A percentile compares a stretch with the other conserved stretches of the same genome.
These are phyloP conservation scores for Rynchops niger DNA, from an alignment of 2,113 vertebrate genomes.

Conservation along the genomic window DNA sequence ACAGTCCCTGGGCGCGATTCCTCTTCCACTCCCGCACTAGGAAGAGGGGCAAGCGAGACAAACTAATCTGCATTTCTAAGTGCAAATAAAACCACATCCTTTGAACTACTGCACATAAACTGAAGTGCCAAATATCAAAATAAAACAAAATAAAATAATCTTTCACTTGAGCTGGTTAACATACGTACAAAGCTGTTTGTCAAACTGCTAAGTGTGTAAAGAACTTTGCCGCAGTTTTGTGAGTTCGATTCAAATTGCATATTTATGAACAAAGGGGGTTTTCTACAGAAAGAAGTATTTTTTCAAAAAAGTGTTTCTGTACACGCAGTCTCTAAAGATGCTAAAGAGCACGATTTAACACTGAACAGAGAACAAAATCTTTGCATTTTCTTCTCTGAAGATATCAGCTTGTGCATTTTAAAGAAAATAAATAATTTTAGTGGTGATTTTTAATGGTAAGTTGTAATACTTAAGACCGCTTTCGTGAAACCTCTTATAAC, in stretches of 20 bases:
- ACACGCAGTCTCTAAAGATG: not conserved
- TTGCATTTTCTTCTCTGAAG: not conserved
- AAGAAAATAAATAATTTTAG: not conserved
- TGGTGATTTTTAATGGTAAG: not conserved
- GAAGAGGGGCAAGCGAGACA: not conserved
- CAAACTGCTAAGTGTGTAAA: not conserved
- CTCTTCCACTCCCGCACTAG: not conserved
- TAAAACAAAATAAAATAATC: slow-evolving; percentile 14
- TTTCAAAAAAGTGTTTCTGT: not conserved
- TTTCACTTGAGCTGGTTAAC: slow-evolving; percentile 35
- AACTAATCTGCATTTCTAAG: slow-evolving; percentile 34
- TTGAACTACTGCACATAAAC: slow-evolving; percentile 23
- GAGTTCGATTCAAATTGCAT: not conserved
- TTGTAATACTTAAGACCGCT: not conserved
- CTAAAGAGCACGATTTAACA: not conserved
- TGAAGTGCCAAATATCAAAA: not conserved
- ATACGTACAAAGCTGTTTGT: not conserved
- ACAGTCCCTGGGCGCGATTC: not conserved
- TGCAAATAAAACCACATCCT: slow-evolving; percentile 25
- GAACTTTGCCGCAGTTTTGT: not conserved
- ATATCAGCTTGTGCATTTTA: not conserved
- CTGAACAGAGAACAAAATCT: not conserved
- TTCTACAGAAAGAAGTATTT: not conserved
- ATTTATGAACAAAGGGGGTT: not conserved
- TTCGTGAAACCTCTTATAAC: not conserved